Base-by-base conservation (phyloP, 2,888 invertebrate species). In the Pristionchus mayeri region DNA sequence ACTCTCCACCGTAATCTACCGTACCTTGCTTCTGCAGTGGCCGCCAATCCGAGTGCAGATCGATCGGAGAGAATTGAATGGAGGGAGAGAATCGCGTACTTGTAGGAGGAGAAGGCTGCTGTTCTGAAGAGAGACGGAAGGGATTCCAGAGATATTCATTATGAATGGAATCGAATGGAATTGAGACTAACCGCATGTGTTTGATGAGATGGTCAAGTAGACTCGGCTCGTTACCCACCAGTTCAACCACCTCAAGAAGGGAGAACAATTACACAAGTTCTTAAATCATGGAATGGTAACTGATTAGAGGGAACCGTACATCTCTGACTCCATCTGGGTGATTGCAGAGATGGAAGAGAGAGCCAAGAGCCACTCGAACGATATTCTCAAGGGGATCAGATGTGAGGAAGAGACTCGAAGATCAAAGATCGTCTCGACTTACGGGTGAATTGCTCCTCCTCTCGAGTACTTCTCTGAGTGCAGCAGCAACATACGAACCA, bases 81-180 rank as follows among this genome's bases (percentile, higher is more conserved):
- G 40, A 92, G 87, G 7, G 90, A 86, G 24, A 92, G 87, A 44
- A 91, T 85, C 21, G 91, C 91, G 84, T 90, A 91, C 85, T 90
- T 91, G 85, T 89, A 90, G 63, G 89, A 90, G 34, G 90, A 87
- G 67, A 83, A 85, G 52, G 88, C 85, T 9, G 84, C 85, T n/a
- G 90, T 88, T 34, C 89, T 89, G 87, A n/a, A n/a, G n/a, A 84
- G 86, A 84, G 7, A 44, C 6, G 18, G 71, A 37, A 24, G 40
- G 13, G 37, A 40, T 37, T 71, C 44, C 13, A 44, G 13, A 44
- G 44, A 44, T 9, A 9, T 9, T 44, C 44, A 6, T 6, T 9
- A 44, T 13, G 13, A 44, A 44, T 9, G 44, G 44, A 44, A 44
- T 13, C 6, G 6, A 44, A 44, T 44, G 13, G 13, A 9, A 44